A percentile compares a stretch with the other conserved stretches of the same genome.
Evolutionary conservation across 2,888 invertebrate species (phyloP).

Genomic region (Holacanthella duospinosa): DNA sequence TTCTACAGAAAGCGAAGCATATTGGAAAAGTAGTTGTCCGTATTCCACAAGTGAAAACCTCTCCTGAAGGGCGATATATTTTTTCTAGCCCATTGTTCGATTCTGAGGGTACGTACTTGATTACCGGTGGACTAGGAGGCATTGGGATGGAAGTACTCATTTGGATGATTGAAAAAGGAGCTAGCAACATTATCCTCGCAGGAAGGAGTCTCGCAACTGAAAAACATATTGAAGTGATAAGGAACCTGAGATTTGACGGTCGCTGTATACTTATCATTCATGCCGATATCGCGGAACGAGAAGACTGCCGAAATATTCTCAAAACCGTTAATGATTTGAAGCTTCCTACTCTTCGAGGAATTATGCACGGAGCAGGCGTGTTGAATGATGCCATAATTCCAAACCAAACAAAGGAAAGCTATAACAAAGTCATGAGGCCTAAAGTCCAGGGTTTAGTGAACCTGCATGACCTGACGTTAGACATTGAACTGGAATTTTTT

Average conservation of each 20-base stretch:
- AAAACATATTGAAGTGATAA: slow-evolving; percentile 11
- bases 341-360: not conserved
- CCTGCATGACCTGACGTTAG: not conserved
- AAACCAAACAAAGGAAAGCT: not conserved
- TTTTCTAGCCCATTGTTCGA: slow-evolving; percentile 16
- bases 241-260: not conserved
- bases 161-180: slow-evolving; percentile 23
- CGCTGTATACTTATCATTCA: slow-evolving; percentile 8
- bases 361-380: slow-evolving; percentile 2
- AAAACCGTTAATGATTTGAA: not conserved
- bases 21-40: slow-evolving; percentile 26
- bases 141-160: slow-evolving; percentile 26
- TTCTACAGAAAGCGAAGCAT: slow-evolving; percentile 27
- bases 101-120: slow-evolving; percentile 19
- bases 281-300: slow-evolving; percentile 18
- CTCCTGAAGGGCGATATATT: not conserved
- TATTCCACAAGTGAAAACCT: not conserved
- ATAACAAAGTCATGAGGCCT: not conserved
- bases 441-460: slow-evolving; percentile 3
- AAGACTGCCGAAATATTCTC: slow-evolving; percentile 12
- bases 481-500: not conserved
- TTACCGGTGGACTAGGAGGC: slow-evolving; percentile 28
- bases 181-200: slow-evolving; percentile 20
- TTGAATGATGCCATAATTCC: not conserved
- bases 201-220: slow-evolving; percentile 18